Evolutionary conservation across 2,888 invertebrate species (phyloP), one percentile per base, ranked within the genome.

Genomic region (Bombylius major): DNA sequence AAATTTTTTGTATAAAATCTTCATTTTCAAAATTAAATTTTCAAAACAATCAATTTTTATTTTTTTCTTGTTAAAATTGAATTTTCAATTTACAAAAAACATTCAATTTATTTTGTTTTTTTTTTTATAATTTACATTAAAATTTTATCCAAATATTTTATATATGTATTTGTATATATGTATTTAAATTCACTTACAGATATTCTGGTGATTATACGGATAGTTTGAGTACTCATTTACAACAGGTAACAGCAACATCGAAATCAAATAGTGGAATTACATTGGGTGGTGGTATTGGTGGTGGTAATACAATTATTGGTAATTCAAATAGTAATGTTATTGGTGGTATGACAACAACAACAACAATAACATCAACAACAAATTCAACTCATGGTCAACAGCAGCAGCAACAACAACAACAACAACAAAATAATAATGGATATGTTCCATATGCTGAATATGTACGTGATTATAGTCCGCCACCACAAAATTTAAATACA

Each of bases 401-500:
- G 39, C 39, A 32, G 3, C 45, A 39, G 53, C 53, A 49, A 47
- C 47, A 46, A 36, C 39, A 39, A 39, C n/a, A 32, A 13, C 45
- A 39, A 56, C 53, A 49, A 47, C 47, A 46, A 36, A 88, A 86
- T 72, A 86, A 84, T 71, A 89, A 89, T 67, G 89, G 89, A 34
- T 91, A 90, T 71, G 86, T 89, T 59, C 89, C 90, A 1, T 93
- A 91, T 71, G 89, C 89, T 50, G 92, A 93, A 71, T 93, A 90
- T 70, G 82, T 86, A 8, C 82, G 90, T 42, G 92, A 93, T 71
- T 93, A 92, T 73, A 90, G 88, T 66, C 92, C 92, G 4, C 90
- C 91, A 6, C 82, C 73, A 0, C 73, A 73, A 59, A 72, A 72
- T 60, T 58, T 72, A 50, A 73, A 71, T 42, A 72, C 72, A 5